Conservation (phyloP, 1,140 invertebrate genomes). For the Drosophila elegans region DNA sequence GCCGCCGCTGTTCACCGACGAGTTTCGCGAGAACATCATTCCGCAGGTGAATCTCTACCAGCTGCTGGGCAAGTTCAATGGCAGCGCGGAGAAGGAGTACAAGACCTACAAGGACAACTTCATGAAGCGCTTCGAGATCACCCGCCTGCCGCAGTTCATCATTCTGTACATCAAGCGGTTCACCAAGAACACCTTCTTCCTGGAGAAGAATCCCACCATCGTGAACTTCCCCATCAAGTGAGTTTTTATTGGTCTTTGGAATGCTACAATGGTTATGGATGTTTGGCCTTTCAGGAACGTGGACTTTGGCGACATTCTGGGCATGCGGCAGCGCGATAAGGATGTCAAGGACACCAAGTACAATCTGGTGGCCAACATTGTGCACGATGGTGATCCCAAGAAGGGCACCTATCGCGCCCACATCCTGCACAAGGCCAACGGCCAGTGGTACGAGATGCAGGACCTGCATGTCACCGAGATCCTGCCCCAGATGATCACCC, state of each 20-base stretch:
- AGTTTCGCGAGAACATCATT: conserved; percentile 98
- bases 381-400: conserved; percentile 98
- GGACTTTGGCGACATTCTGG: conserved; percentile 98
- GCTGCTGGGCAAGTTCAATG: conserved; percentile 98
- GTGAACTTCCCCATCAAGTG: conserved; percentile 99
- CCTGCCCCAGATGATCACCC: conserved; percentile 99
- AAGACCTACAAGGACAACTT: conserved; percentile 99
- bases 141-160: conserved; percentile 97
- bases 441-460: conserved; percentile 97
- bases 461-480: conserved; percentile 99
- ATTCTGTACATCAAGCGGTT: conserved; percentile 99
- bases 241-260: conserved; percentile 85
- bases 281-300: conserved; percentile 89
- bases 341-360: conserved; percentile 93
- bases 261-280: background rate
- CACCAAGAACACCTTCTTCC: conserved; percentile 99
- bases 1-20: conserved; percentile 98
- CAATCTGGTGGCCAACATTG: conserved; percentile 98
- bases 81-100: conserved; percentile 97
- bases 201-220: conserved; percentile 99
- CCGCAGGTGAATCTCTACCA: conserved; percentile 98
- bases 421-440: conserved; percentile 96
- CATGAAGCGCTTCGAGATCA: conserved; percentile 98
- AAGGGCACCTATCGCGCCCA: conserved; percentile 98
- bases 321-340: conserved; percentile 91